Evolutionary conservation across 2,888 invertebrate species (phyloP).

Genomic region (Yponomeuta evonymella): DNA sequence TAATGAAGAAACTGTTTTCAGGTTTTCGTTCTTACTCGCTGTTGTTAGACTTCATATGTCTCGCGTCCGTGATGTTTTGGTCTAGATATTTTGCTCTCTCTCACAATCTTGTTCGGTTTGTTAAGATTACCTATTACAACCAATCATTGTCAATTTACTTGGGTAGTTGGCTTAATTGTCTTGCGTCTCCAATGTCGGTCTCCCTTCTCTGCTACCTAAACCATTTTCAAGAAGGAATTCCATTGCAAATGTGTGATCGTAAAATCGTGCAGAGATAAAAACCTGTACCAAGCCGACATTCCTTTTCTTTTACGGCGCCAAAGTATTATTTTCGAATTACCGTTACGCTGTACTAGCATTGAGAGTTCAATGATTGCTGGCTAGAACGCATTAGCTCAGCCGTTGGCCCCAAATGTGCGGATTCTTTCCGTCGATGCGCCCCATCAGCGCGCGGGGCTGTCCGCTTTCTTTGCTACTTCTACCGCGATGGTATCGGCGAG

Average conservation of each 20-base stretch:
- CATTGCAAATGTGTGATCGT: background rate
- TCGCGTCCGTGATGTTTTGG: too few relatives aligned
- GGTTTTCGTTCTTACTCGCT: too few relatives aligned
- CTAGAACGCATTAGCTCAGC: conserved; percentile 6
- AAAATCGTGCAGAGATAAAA: conserved; percentile 1
- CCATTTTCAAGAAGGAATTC: background rate
- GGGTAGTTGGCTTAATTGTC: background rate
- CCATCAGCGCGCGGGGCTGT: conserved; percentile 16
- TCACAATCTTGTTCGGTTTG: too few relatives aligned
- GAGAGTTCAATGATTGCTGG: conserved; percentile 5
- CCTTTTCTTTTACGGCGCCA: conserved; percentile 8
- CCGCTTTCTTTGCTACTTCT: conserved; percentile 29
- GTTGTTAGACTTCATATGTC: too few relatives aligned
- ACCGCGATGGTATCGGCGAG: conserved; percentile 38
- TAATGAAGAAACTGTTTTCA: too few relatives aligned
- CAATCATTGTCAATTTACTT: background rate
- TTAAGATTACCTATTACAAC: too few relatives aligned
- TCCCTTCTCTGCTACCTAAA: background rate
- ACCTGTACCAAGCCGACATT: background rate
- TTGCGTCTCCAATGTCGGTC: background rate
- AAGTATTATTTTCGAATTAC: conserved; percentile 10
- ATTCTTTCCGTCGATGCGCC: background rate
- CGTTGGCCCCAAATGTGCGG: conserved; percentile 4
- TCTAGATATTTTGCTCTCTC: too few relatives aligned
- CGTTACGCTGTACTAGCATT: conserved; percentile 5